Evolutionary conservation across 1,140 invertebrate species (phyloP).

Genomic region (Dolichoris vasculosae): DNA sequence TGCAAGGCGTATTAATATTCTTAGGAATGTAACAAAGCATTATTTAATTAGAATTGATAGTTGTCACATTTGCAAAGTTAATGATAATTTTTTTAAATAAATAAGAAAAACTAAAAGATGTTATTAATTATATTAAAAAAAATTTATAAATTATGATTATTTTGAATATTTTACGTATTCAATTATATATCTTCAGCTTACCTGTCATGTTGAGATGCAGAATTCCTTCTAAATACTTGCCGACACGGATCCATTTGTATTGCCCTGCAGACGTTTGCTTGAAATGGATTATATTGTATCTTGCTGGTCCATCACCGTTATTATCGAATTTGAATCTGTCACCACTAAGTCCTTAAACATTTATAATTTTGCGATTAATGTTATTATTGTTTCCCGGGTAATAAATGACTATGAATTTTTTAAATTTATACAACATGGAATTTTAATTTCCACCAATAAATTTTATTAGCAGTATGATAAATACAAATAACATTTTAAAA

Average conservation of each 20-base stretch:
- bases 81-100: no score
- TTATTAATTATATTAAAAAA: not conserved
- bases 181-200: constrained; percentile 68
- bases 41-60: no score
- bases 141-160: not conserved
- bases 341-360: constrained; percentile 83
- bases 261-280: constrained; percentile 84
- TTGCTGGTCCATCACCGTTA: constrained; percentile 92
- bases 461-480: not conserved
- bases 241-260: constrained; percentile 91
- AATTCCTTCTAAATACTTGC: constrained; percentile 86
- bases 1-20: no score
- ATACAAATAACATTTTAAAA: constrained; percentile 44
- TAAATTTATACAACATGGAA: no score
- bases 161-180: not conserved
- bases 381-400: not conserved
- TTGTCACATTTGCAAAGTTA: no score
- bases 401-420: no score
- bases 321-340: constrained; percentile 92
- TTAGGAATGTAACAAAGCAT: no score
- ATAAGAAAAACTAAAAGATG: not conserved
- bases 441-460: no score
- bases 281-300: constrained; percentile 97
- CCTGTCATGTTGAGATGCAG: constrained; percentile 87
- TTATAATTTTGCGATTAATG: not conserved